A percentile compares a stretch with the other conserved stretches of the same genome.
These are phyloP conservation scores for Daboia siamensis DNA, from an alignment of 2,113 vertebrate genomes.

Conservation along the genomic window DNA sequence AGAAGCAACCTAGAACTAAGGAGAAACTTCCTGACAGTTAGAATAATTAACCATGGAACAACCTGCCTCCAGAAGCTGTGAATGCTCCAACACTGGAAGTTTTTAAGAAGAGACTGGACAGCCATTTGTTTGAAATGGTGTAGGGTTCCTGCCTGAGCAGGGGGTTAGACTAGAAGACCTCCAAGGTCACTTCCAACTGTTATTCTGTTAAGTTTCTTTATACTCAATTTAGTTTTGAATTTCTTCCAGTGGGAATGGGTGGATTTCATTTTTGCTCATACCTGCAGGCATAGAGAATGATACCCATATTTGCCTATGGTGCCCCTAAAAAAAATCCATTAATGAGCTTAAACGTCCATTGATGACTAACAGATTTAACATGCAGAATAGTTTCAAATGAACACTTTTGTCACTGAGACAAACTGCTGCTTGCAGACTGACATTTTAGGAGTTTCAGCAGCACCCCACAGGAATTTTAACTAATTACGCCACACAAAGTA, in stretches of 20 bases:
- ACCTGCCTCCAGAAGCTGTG: not conserved
- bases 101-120: not conserved
- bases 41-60: not conserved
- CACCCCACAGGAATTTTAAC: not conserved
- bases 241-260: not conserved
- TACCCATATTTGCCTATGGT: not conserved
- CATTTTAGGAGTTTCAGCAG: not conserved
- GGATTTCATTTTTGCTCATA: not conserved
- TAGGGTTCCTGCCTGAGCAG: not conserved
- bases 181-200: not conserved
- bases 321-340: not conserved
- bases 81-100: not conserved
- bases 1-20: not conserved
- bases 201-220: not conserved
- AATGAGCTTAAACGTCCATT: not conserved
- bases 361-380: not conserved
- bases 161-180: not conserved
- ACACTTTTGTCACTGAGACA: not conserved
- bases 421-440: too few relatives aligned
- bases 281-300: not conserved
- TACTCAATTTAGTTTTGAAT: not conserved
- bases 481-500: not conserved
- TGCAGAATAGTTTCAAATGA: not conserved
- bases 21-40: not conserved
- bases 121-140: too few relatives aligned